Percentiles rank a stretch among this genome's conserved stretches.
phyloP scores from a whole-genome alignment of 2,888 invertebrate species.

The Orgyia antiqua region DNA sequence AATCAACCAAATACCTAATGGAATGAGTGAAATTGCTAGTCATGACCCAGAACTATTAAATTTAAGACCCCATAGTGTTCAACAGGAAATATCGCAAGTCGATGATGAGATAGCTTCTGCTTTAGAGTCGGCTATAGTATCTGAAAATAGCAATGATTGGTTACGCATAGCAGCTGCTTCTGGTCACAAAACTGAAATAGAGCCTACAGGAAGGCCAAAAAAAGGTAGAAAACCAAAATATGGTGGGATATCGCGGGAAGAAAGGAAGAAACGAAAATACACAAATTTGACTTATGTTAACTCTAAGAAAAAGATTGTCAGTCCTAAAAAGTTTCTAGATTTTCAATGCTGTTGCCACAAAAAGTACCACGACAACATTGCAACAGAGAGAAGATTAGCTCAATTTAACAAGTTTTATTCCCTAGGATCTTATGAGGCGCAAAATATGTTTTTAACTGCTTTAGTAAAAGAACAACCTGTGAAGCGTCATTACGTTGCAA shows the following conservation, averaged over 20 bases:
- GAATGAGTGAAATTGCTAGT: not conserved
- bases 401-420: slow-evolving; percentile 8
- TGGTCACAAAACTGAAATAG: not conserved
- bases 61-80: not conserved
- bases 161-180: too few relatives aligned
- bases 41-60: too few relatives aligned
- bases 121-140: not conserved
- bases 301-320: not conserved
- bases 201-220: slow-evolving; percentile 4
- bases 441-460: not conserved
- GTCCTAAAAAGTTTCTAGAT: slow-evolving; percentile 5
- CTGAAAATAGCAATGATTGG: too few relatives aligned
- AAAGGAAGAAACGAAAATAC: slow-evolving; percentile 10
- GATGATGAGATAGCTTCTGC: not conserved
- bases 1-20: slow-evolving; percentile 1
- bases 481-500: slow-evolving; percentile 1
- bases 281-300: slow-evolving; percentile 3
- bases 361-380: slow-evolving; percentile 6
- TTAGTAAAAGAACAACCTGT: slow-evolving; percentile 1
- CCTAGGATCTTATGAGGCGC: not conserved
- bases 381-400: not conserved
- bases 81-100: not conserved
- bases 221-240: slow-evolving; percentile 11
- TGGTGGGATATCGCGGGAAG: slow-evolving; percentile 6
- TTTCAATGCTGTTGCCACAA: slow-evolving; percentile 5